A percentile compares a stretch with the other conserved stretches of the same genome.
These are phyloP conservation scores for Epinephelus fuscoguttatus DNA, from an alignment of 2,113 vertebrate species.

Conservation along the genomic window DNA sequence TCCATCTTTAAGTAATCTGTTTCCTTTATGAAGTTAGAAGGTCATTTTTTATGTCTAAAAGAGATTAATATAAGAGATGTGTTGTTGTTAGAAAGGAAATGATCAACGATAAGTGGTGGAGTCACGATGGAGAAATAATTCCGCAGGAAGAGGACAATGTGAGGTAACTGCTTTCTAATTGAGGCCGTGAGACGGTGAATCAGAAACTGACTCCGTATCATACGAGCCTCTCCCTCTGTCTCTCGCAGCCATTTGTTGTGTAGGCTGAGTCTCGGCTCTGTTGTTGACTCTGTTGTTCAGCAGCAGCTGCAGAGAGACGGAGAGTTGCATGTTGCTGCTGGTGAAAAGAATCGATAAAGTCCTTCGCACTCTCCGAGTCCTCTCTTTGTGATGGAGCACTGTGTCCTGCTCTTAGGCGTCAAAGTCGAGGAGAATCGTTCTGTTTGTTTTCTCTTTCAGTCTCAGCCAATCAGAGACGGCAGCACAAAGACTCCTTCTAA, in stretches of 20 bases:
- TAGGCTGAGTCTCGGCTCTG: constrained; percentile 45
- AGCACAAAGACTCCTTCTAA: constrained; percentile 16
- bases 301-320: constrained; percentile 26
- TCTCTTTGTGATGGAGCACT: constrained; percentile 62
- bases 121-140: neutral
- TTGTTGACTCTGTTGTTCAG: constrained; percentile 20
- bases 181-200: constrained; percentile 43
- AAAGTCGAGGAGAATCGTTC: constrained; percentile 2
- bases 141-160: neutral
- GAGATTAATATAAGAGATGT: neutral
- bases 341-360: constrained; percentile 60
- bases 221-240: constrained; percentile 30
- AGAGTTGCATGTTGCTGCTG: constrained; percentile 42
- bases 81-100: neutral
- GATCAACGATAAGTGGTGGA: neutral
- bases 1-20: neutral
- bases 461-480: constrained; percentile 12
- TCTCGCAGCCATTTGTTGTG: constrained; percentile 59
- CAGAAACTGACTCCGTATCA: constrained; percentile 15
- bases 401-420: constrained; percentile 25
- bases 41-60: neutral
- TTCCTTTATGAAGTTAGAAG: neutral
- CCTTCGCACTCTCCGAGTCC: constrained; percentile 53
- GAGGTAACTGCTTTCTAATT: neutral
- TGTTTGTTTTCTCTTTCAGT: constrained; percentile 5